These are phyloP conservation scores for Plecturocebus donacophilus DNA, from an alignment of 2,113 vertebrate species.

Conservation along the genomic window DNA sequence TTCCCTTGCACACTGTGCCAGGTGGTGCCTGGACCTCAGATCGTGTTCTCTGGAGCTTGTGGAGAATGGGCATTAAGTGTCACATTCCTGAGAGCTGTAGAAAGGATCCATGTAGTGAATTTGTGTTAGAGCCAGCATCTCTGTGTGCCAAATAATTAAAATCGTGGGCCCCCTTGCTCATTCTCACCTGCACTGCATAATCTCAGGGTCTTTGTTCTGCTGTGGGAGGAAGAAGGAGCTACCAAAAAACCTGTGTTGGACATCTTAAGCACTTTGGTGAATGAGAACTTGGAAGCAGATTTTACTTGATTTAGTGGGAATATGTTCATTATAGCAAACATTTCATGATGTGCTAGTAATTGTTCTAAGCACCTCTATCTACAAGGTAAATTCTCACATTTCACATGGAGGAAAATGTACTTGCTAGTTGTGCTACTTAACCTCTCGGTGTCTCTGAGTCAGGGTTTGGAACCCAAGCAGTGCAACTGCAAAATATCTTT, in stretches of 20 bases:
- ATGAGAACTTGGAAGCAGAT: background rate
- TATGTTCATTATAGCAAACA: background rate
- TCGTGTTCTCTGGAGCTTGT: background rate
- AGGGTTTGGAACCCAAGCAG: background rate
- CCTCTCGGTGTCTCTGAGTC: background rate
- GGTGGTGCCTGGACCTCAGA: background rate
- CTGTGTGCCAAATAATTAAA: background rate
- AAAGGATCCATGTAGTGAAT: background rate
- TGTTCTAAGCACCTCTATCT: background rate
- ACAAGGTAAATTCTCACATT: background rate
- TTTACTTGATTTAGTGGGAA: background rate
- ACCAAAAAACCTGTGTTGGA: background rate
- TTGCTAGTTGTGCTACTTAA: background rate
- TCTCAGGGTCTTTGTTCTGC: background rate
- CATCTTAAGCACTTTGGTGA: background rate
- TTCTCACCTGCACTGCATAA: background rate
- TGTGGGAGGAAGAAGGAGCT: background rate
- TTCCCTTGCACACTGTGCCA: background rate
- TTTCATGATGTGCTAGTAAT: background rate
- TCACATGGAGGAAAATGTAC: background rate
- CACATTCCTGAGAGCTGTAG: fast-evolving
- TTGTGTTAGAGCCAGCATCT: background rate
- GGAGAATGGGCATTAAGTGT: fast-evolving
- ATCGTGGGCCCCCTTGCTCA: fast-evolving
- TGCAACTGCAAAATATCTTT: background rate